Evolutionary conservation across 2,797 vertebrate genomes (phyloP).

Genomic region (Microhierax caerulescens): DNA sequence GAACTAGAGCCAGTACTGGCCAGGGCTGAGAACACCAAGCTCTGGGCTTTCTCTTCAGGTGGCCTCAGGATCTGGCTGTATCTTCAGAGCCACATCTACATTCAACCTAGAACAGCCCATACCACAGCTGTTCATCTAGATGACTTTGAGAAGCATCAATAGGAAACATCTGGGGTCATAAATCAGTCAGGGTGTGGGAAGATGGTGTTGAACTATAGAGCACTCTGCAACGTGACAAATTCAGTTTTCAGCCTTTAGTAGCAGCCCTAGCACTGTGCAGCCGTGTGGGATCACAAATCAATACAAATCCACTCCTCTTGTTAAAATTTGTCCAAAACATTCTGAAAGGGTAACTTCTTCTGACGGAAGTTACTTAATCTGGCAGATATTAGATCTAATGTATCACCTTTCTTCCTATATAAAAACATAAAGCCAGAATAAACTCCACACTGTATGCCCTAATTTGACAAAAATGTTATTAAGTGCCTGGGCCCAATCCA

Average conservation of each 20-base stretch:
- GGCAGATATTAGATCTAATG: neutral
- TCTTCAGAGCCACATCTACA: neutral
- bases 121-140: neutral
- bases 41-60: neutral
- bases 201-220: fast-evolving
- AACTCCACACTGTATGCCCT: fast-evolving
- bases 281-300: fast-evolving
- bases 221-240: fast-evolving
- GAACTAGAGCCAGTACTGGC: neutral
- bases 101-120: neutral
- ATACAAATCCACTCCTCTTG: neutral
- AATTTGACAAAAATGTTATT: neutral
- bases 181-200: fast-evolving
- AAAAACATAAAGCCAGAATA: neutral
- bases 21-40: neutral
- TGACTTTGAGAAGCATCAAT: fast-evolving
- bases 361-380: neutral
- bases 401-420: neutral
- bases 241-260: neutral
- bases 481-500: neutral
- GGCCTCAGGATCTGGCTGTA: neutral
- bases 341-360: neutral
- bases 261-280: neutral
- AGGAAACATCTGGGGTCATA: neutral
- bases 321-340: neutral